phyloP scores from a whole-genome alignment of 2,888 invertebrate genomes.

The Oscheius sp. region DNA sequence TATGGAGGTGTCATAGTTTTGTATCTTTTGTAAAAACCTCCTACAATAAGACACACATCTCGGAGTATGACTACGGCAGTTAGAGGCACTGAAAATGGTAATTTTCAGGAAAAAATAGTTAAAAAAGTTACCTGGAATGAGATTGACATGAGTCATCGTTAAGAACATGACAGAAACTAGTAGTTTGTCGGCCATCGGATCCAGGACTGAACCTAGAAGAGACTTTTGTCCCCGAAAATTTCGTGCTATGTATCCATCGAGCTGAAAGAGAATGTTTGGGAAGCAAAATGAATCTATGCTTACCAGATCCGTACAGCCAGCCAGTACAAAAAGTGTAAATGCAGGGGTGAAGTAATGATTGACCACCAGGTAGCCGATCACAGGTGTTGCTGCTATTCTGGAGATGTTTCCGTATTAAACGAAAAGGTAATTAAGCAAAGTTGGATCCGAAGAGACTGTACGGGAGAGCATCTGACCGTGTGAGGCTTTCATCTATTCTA shows the following conservation, averaged over 20 bases:
- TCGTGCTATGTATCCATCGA: conserved; percentile 94
- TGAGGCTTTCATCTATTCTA: too few species aligned
- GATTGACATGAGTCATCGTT: conserved; percentile 85
- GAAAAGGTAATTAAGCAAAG: background rate
- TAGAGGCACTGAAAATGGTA: conserved; percentile 73
- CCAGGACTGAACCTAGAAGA: conserved; percentile 91
- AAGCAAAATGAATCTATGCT: conserved; percentile 63
- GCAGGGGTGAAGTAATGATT: conserved; percentile 85
- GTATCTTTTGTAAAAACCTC: conserved; percentile 84
- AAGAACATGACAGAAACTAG: conserved; percentile 89
- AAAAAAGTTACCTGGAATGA: conserved; percentile 81
- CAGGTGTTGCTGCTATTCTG: conserved; percentile 87
- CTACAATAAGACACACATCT: conserved; percentile 85
- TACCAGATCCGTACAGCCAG: conserved; percentile 92
- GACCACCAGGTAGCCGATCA: conserved; percentile 88
- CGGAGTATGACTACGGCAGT: conserved; percentile 86
- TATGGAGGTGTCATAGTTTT: conserved; percentile 57
- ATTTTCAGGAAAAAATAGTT: conserved; percentile 46
- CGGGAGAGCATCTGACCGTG: too few species aligned
- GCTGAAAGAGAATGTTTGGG: conserved; percentile 48
- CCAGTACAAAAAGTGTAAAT: conserved; percentile 84
- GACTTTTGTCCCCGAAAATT: conserved; percentile 90
- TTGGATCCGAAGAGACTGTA: too few species aligned
- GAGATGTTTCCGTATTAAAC: conserved; percentile 7
- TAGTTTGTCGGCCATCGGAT: conserved; percentile 96